phyloP scores from a whole-genome alignment of 2,113 vertebrate species.

The Cyanoramphus novaezelandiae region DNA sequence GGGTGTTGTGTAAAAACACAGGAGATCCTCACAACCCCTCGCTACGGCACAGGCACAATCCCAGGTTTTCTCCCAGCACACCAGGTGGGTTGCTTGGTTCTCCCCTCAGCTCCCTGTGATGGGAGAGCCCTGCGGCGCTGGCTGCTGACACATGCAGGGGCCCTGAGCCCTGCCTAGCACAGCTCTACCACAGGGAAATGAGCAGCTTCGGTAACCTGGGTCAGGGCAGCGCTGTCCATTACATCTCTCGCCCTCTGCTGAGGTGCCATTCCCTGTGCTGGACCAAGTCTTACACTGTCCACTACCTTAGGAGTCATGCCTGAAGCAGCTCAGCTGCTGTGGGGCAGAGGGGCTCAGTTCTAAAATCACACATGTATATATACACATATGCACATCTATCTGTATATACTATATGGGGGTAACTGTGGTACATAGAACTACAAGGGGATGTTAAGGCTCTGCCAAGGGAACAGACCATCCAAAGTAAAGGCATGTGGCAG shows the following conservation, averaged over 20 bases:
- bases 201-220: fast-evolving
- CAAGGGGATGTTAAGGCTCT: neutral
- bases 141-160: neutral
- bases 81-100: neutral
- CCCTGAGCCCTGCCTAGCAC: neutral
- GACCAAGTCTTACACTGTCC: fast-evolving
- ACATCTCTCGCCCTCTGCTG: fast-evolving
- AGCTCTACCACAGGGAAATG: fast-evolving
- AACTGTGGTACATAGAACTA: fast-evolving
- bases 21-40: neutral
- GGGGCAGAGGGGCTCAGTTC: neutral
- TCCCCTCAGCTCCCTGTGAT: neutral
- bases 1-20: neutral
- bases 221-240: fast-evolving
- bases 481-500: fast-evolving
- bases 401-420: fast-evolving
- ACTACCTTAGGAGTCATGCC: fast-evolving
- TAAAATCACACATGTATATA: fast-evolving
- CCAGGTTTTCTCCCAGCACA: neutral
- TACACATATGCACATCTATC: fast-evolving
- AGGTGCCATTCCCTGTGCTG: fast-evolving
- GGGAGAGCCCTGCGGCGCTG: fast-evolving
- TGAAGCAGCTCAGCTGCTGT: neutral
- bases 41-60: neutral
- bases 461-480: neutral